Base-by-base conservation (phyloP, 2,888 invertebrate genomes). In the Euzetes globulus region DNA sequence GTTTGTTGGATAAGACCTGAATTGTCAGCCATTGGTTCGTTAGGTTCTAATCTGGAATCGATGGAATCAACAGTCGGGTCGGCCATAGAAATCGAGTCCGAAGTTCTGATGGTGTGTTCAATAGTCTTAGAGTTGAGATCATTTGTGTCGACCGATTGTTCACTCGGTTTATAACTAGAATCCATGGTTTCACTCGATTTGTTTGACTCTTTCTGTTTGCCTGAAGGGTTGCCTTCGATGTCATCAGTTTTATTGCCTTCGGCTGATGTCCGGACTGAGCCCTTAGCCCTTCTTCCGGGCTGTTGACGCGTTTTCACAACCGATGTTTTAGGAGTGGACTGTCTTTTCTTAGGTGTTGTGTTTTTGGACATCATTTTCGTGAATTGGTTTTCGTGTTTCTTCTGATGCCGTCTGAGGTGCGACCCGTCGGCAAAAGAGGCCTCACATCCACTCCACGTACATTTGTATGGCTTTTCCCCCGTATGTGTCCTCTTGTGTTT, bases 381-480 rank as follows among this genome's bases (percentile, higher is more conserved):
- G 37, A 68, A 9, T 68, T 68, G 68, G 13, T 68, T 68, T 19
- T 68, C 68, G 68, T 68, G 68, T 45, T 68, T 68, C 68, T 68
- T 68, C 68, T 68, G 68, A 68, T 68, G 68, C 22, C 68, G n/a
- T 68, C 68, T 68, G 13, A 68, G 68, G 22, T 68, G 68, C 4
- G 41, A 41, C 45, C 68, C 68, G 45, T 68, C 68, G 25, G 68
- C 68, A 22, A 68, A 68, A 33, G 37, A 37, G 22, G 68, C 68
- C 22, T 68, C 68, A 68, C 68, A 68, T 19, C 68, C 68, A 60
- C n/a, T 33, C 68, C 68, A 68, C 33, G 33, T 37, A 15, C 68
- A 68, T 68, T 37, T 33, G 22, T 68, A 68, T 5, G 68, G 68
- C 41, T 41, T 37, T n/a, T 68, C 68, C 7, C 68, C 68, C 5